Evolutionary conservation across 2,888 invertebrate species (phyloP).

Genomic region (Caenorhabditis wallacei): DNA sequence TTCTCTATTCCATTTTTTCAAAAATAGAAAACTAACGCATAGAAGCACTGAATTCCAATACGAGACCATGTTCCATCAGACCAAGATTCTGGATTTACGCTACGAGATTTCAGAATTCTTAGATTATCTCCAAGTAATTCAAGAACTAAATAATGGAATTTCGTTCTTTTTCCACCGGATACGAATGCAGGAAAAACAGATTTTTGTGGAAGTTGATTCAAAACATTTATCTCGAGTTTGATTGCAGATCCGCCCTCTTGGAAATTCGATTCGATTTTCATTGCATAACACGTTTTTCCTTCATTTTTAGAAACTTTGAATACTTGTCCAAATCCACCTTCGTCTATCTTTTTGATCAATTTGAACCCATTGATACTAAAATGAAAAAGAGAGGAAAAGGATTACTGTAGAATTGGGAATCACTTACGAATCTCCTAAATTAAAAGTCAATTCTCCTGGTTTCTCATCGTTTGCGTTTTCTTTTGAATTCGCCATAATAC

Average conservation of each 20-base stretch:
- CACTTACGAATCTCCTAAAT: conserved; percentile 2
- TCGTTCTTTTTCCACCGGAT: conserved; percentile 21
- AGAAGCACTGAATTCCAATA: conserved; percentile 57
- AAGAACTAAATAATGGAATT: conserved; percentile 44
- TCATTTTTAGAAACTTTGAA: conserved; percentile 55
- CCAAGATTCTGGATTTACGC: conserved; percentile 30
- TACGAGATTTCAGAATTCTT: conserved; percentile 4
- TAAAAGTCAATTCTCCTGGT: neutral
- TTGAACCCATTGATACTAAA: conserved; percentile 51
- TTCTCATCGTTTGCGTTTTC: conserved; percentile 23
- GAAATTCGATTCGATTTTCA: conserved; percentile 52
- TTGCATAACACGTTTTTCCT: conserved; percentile 41
- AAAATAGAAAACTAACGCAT: conserved; percentile 36
- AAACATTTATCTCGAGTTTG: conserved; percentile 48
- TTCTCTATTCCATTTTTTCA: neutral
- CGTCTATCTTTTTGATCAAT: conserved; percentile 59
- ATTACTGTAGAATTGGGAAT: neutral
- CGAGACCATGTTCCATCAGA: conserved; percentile 48
- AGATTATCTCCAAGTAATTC: conserved; percentile 58
- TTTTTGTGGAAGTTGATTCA: conserved; percentile 15
- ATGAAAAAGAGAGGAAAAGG: neutral
- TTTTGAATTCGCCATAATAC: conserved; percentile 10
- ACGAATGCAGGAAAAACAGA: conserved; percentile 29
- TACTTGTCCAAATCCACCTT: conserved; percentile 65
- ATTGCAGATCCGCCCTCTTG: conserved; percentile 64